These are phyloP conservation scores for Triops cancriformis DNA, from an alignment of 1,140 invertebrate genomes.

Conservation along the genomic window DNA sequence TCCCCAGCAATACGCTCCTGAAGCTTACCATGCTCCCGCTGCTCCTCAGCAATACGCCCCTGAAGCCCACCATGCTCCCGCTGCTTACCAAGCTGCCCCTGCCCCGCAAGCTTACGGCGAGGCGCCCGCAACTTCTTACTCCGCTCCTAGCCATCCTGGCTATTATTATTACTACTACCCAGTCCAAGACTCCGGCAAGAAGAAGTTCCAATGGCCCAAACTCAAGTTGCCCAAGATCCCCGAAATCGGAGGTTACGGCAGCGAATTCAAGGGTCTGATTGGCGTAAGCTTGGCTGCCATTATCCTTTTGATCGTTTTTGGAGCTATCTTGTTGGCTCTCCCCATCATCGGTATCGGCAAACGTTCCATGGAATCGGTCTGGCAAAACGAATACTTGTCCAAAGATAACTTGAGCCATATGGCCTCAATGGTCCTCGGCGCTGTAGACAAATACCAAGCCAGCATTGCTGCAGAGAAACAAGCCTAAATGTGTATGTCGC, in stretches of 20 bases:
- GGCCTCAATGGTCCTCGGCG: constrained; percentile 20
- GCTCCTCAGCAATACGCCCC: background rate
- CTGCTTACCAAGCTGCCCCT: constrained; percentile 19
- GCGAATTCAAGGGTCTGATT: background rate
- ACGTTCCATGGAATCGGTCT: constrained; percentile 16
- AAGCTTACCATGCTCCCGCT: no score
- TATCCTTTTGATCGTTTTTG: background rate
- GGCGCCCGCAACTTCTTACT: constrained; percentile 17
- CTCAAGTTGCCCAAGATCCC: constrained; percentile 24
- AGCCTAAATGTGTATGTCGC: no score
- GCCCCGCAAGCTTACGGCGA: background rate
- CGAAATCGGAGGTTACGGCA: constrained; percentile 16
- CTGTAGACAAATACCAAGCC: constrained; percentile 19
- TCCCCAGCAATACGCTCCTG: background rate
- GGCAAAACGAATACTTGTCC: constrained; percentile 23
- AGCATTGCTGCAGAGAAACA: background rate
- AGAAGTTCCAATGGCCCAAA: constrained; percentile 22
- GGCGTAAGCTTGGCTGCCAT: background rate
- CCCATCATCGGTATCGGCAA: constrained; percentile 23
- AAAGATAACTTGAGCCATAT: constrained; percentile 23
- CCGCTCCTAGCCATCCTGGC: constrained; percentile 23
- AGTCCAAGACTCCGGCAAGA: constrained; percentile 25
- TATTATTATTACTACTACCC: constrained; percentile 30
- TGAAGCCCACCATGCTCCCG: no score
- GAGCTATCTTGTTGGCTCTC: constrained; percentile 10